Percentiles rank a stretch among this genome's conserved stretches.
phyloP scores from a whole-genome alignment of 1,140 invertebrate species.

The Ooceraea biroi region DNA sequence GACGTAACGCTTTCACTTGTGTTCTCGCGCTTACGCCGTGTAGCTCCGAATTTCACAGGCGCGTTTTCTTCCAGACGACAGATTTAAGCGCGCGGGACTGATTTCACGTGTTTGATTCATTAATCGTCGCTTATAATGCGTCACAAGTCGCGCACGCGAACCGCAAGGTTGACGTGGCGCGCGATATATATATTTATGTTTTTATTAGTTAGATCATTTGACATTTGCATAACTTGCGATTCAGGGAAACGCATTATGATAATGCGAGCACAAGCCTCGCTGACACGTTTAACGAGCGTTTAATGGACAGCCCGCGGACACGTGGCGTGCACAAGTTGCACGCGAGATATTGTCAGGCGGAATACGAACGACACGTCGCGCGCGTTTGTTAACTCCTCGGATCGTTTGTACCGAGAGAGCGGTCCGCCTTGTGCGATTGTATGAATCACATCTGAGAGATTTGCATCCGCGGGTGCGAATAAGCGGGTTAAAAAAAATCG shows the following conservation, averaged over 20 bases:
- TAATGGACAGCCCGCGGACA: neutral
- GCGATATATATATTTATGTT: constrained; percentile 16
- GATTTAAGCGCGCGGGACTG: constrained; percentile 31
- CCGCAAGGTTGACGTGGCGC: constrained; percentile 33
- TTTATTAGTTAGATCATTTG: constrained; percentile 35
- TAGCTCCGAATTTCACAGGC: constrained; percentile 63
- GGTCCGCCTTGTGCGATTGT: constrained; percentile 18
- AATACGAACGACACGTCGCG: constrained; percentile 15
- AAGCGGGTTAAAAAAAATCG: constrained; percentile 24
- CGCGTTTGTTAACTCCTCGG: constrained; percentile 19
- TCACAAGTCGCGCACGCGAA: constrained; percentile 4
- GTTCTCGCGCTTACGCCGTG: neutral
- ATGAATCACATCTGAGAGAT: constrained; percentile 40
- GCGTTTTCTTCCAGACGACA: constrained; percentile 59
- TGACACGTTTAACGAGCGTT: constrained; percentile 40
- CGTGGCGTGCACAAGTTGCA: neutral
- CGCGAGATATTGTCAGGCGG: constrained; percentile 19
- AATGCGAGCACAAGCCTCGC: neutral
- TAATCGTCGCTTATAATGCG: constrained; percentile 6
- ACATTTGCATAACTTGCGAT: constrained; percentile 46
- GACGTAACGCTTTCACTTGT: constrained; percentile 64
- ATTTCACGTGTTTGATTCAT: constrained; percentile 69
- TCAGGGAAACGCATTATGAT: constrained; percentile 50
- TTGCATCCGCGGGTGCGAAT: neutral
- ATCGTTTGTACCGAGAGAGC: constrained; percentile 6